These are phyloP conservation scores for Gambusia affinis DNA, from an alignment of 2,113 vertebrate species.

Conservation along the genomic window DNA sequence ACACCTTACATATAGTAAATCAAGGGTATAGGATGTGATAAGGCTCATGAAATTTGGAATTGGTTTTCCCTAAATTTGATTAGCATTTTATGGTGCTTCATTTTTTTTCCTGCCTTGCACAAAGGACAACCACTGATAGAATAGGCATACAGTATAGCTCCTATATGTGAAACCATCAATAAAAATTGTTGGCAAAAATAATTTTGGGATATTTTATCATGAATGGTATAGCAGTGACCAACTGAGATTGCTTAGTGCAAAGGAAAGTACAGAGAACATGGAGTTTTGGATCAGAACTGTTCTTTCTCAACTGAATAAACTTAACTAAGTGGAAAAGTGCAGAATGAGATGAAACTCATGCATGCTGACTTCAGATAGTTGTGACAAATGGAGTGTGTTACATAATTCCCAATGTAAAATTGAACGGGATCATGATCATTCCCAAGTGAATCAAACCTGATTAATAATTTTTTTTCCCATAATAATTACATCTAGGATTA, in stretches of 20 bases:
- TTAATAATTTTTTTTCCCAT: not conserved
- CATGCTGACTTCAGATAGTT: not conserved
- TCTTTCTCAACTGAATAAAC: no score
- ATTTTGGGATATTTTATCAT: conserved; percentile 22
- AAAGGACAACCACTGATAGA: conserved; percentile 52
- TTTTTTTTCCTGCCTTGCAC: conserved; percentile 44
- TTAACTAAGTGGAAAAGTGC: no score
- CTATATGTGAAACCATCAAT: conserved; percentile 20
- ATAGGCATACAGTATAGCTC: conserved; percentile 26
- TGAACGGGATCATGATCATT: not conserved
- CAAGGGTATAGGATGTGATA: conserved; percentile 66
- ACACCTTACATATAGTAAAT: conserved; percentile 66
- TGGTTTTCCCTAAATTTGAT: conserved; percentile 73
- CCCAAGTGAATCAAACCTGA: not conserved
- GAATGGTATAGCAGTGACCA: not conserved
- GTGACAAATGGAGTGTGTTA: not conserved
- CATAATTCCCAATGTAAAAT: no score
- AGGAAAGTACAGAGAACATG: not conserved
- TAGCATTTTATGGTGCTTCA: conserved; percentile 64
- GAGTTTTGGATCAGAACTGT: not conserved
- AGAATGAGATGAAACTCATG: no score
- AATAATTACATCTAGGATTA: not conserved
- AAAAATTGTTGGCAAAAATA: conserved; percentile 32
- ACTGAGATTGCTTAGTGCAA: not conserved
- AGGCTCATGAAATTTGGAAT: conserved; percentile 68